Evolutionary conservation across 2,113 vertebrate genomes (phyloP).

Genomic region (Kobus ellipsiprymnus): DNA sequence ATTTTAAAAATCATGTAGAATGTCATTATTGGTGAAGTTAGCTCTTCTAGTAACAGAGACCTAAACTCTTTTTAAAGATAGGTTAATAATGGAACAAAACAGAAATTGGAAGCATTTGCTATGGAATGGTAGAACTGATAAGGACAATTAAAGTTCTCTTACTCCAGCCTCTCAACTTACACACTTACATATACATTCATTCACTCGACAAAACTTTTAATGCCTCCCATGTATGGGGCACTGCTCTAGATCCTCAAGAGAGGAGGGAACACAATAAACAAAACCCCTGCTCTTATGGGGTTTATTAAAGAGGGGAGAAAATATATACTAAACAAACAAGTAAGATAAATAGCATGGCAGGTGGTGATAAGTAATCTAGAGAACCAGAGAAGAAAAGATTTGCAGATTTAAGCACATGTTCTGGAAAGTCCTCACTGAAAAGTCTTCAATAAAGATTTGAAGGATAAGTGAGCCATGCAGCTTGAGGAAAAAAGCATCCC

Average conservation of each 20-base stretch:
- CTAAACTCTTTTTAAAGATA: not conserved
- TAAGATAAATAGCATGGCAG: not conserved
- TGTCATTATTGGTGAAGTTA: constrained; percentile 3
- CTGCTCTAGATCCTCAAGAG: not conserved
- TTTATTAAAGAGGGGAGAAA: not conserved
- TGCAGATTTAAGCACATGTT: not conserved
- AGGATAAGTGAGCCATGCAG: not conserved
- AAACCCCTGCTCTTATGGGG: not conserved
- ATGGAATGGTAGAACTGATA: not conserved
- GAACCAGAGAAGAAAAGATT: not conserved
- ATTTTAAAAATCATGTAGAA: not conserved
- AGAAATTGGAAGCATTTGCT: not conserved
- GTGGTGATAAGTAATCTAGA: not conserved
- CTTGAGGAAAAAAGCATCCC: not conserved
- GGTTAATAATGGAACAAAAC: not conserved
- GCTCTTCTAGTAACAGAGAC: not conserved
- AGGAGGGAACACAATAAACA: not conserved
- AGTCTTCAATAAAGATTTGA: not conserved
- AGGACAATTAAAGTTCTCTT: not conserved
- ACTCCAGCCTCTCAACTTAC: not conserved
- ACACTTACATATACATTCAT: not conserved
- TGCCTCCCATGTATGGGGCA: not conserved
- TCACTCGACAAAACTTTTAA: not conserved
- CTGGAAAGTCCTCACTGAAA: not conserved
- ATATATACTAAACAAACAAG: not conserved